Conservation (phyloP, 2,888 invertebrate species). For the Dolichopus griseipennis region DNA sequence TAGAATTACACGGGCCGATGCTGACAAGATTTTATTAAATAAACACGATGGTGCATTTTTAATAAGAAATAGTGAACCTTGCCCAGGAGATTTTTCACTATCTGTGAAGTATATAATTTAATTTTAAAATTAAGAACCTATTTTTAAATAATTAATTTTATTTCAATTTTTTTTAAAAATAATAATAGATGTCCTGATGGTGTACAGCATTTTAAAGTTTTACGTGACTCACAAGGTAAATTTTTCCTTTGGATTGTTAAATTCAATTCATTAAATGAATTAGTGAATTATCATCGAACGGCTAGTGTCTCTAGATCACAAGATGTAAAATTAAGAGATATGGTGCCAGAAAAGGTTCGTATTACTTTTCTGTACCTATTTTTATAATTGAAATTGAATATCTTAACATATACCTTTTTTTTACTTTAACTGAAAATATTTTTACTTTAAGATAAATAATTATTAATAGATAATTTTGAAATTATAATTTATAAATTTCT, state of each 20-base stretch:
- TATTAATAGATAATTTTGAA: too few species aligned
- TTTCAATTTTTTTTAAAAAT: not conserved
- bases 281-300: slow-evolving; percentile 96
- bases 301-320: slow-evolving; percentile 94
- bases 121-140: not conserved
- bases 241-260: slow-evolving; percentile 99
- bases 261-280: slow-evolving; percentile 96
- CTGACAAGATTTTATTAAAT: slow-evolving; percentile 88
- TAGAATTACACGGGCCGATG: slow-evolving; percentile 93
- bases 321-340: slow-evolving; percentile 88
- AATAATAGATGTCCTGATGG: slow-evolving; percentile 80
- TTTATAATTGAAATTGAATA: not conserved
- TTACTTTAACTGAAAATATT: too few species aligned
- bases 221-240: slow-evolving; percentile 94
- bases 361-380: slow-evolving; percentile 10
- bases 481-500: too few species aligned
- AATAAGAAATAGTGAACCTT: slow-evolving; percentile 97
- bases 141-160: too few species aligned
- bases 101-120: slow-evolving; percentile 85
- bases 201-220: slow-evolving; percentile 95
- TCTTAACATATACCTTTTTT: not conserved
- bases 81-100: slow-evolving; percentile 98
- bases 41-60: slow-evolving; percentile 98
- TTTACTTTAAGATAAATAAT: too few species aligned
- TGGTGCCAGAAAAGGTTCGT: slow-evolving; percentile 83